These are phyloP conservation scores for Petrosia ficiformis DNA, from an alignment of 37 sponge, comb jelly and placozoan species.

Conservation along the genomic window DNA sequence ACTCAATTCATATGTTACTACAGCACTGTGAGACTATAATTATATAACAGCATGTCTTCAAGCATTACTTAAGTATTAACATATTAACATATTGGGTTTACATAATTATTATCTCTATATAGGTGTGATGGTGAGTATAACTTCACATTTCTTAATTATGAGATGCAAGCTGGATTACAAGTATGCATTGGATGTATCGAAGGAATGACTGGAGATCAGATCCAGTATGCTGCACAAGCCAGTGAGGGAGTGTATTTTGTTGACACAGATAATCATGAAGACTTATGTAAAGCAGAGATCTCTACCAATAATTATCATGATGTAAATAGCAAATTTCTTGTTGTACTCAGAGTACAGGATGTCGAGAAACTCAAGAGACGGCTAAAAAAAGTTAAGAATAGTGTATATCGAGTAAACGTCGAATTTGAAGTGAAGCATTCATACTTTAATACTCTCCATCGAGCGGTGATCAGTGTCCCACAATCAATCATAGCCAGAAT, in stretches of 20 bases:
- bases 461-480: background rate
- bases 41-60: no score
- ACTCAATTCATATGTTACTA: no score
- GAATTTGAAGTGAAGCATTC: conserved; percentile 33
- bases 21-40: no score
- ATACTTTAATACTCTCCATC: conserved; percentile 28
- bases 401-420: conserved; percentile 1
- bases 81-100: no score
- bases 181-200: conserved; percentile 12
- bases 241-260: conserved; percentile 4
- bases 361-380: background rate
- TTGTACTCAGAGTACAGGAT: conserved; percentile 5
- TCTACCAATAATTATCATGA: conserved; percentile 11
- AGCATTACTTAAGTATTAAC: no score
- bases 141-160: no score
- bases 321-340: conserved; percentile 14
- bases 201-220: conserved; percentile 32
- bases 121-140: conserved; percentile 44
- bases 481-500: background rate
- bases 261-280: background rate
- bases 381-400: background rate
- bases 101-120: background rate
- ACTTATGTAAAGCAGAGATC: background rate
- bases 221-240: conserved; percentile 40
- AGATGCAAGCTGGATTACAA: conserved; percentile 9